phyloP scores from a whole-genome alignment of 2,797 vertebrate genomes.

The Sitta carolinensis region DNA sequence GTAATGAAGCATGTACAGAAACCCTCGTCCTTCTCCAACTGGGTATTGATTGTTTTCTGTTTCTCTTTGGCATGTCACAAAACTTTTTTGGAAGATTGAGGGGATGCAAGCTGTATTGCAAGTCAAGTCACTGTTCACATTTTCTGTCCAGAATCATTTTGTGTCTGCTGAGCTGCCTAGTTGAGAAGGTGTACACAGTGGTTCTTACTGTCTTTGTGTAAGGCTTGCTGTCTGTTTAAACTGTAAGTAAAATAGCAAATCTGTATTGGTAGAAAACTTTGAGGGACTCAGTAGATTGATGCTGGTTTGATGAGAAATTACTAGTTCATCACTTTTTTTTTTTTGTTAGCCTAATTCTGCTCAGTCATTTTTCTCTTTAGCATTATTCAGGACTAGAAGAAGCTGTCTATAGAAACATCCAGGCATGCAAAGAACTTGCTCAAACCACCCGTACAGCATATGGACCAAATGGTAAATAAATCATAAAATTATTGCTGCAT shows the following conservation, averaged over 20 bases:
- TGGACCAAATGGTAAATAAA: conserved; percentile 90
- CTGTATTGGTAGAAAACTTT: not conserved
- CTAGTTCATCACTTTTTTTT: not conserved
- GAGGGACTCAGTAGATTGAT: not conserved
- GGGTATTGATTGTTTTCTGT: not conserved
- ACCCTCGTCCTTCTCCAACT: fast-evolving
- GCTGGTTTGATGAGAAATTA: not conserved
- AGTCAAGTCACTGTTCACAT: not conserved
- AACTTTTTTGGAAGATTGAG: not conserved
- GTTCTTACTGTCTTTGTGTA: not conserved
- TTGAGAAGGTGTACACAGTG: not conserved
- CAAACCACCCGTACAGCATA: conserved; percentile 96
- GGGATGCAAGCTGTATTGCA: not conserved
- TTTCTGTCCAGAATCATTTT: not conserved
- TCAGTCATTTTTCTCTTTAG: conserved; percentile 60
- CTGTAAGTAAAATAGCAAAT: not conserved
- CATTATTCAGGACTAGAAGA: conserved; percentile 97
- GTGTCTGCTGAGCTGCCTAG: not conserved
- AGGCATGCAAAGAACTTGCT: conserved; percentile 95
- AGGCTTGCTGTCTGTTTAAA: not conserved
- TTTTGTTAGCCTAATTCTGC: not conserved
- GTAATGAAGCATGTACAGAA: not conserved
- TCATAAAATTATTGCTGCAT: not conserved
- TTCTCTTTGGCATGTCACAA: not conserved
- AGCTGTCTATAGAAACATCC: conserved; percentile 94